Percentiles rank a stretch among this genome's conserved stretches.
phyloP scores from a whole-genome alignment of 2,113 vertebrate genomes.

The western clawed frog (Xenopus tropicalis) region UCB_Xtro_10.0 CM004450.2:138595001-138595500 shows the following conservation, averaged over 20 bases:
- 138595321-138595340: slow-evolving; percentile 7
- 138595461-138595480: slow-evolving; percentile 52
- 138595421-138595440: slow-evolving; percentile 18
- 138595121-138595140: slow-evolving; percentile 50
- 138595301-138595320: no score
- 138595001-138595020: neutral
- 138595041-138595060: slow-evolving; percentile 23
- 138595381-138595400: slow-evolving; percentile 51
- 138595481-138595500: slow-evolving; percentile 62
- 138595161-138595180: slow-evolving; percentile 29
- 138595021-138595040: neutral
- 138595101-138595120: slow-evolving; percentile 25
- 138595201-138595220: slow-evolving; percentile 33
- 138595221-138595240: slow-evolving; percentile 10
- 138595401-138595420: slow-evolving; percentile 56
- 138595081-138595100: slow-evolving; percentile 43
- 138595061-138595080: slow-evolving; percentile 58
- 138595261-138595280: slow-evolving; percentile 69
- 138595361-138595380: slow-evolving; percentile 60
- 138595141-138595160: slow-evolving; percentile 51
- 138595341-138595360: slow-evolving; percentile 35
- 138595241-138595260: slow-evolving; percentile 54
- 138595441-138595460: slow-evolving; percentile 34
- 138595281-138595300: slow-evolving; percentile 48
- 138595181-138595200: slow-evolving; percentile 53